Conservation (phyloP, 2,113 vertebrate genomes). For the Hemicordylus capensis region DNA sequence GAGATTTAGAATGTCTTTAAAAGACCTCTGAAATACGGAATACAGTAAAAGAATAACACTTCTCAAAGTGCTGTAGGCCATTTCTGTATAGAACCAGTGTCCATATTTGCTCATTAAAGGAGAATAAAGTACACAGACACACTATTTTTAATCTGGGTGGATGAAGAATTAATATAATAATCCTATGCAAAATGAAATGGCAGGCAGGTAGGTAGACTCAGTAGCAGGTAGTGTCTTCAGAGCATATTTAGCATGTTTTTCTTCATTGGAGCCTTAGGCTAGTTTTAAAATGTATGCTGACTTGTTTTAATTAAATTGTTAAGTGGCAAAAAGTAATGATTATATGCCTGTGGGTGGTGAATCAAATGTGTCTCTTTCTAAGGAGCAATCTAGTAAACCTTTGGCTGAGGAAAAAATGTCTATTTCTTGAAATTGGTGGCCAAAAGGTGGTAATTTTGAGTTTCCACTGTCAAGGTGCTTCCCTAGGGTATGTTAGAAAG, state of each 20-base stretch:
- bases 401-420: conserved; percentile 15
- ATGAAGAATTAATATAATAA: not conserved
- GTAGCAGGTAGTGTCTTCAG: conserved; percentile 59
- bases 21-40: not conserved
- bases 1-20: not conserved
- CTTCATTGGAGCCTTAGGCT: conserved; percentile 46
- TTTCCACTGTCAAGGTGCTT: not conserved
- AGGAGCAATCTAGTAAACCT: conserved; percentile 40
- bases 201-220: conserved; percentile 28
- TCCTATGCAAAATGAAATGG: conserved; percentile 11
- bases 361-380: conserved; percentile 41
- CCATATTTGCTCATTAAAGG: not conserved
- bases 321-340: conserved; percentile 55
- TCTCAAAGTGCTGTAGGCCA: not conserved
- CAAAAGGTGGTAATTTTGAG: not conserved
- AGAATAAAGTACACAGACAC: not conserved
- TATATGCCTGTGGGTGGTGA: conserved; percentile 2
- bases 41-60: not conserved
- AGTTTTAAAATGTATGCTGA: not conserved
- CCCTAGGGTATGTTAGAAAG: conserved; percentile 12
- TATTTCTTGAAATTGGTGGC: conserved; percentile 32
- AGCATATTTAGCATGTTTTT: conserved; percentile 38
- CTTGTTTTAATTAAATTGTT: conserved; percentile 59
- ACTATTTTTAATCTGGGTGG: not conserved
- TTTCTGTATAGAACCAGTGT: not conserved